These are phyloP conservation scores for Furcifer pardalis DNA, from an alignment of 2,797 vertebrate genomes.

Conservation along the genomic window DNA sequence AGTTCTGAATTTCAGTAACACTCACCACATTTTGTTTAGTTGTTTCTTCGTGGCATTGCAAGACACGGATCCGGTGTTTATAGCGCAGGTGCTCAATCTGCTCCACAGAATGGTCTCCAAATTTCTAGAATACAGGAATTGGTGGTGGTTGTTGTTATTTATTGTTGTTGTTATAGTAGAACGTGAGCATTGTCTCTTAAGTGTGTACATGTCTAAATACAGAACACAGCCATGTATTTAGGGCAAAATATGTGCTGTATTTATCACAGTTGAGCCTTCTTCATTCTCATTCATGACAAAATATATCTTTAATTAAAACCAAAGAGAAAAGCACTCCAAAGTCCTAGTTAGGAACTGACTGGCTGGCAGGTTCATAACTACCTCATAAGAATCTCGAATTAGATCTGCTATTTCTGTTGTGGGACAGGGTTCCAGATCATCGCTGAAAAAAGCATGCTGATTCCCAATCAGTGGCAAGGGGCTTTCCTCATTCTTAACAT, in stretches of 20 bases:
- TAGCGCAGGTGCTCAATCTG: constrained; percentile 91
- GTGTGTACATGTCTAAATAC: background rate
- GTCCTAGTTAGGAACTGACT: background rate
- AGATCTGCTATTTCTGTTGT: constrained; percentile 86
- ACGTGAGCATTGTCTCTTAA: background rate
- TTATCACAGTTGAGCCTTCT: too few species aligned
- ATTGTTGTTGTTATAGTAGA: background rate
- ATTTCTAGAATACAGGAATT: constrained; percentile 80
- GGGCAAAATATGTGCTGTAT: background rate
- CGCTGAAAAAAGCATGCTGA: constrained; percentile 73
- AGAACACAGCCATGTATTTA: background rate
- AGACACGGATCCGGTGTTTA: constrained; percentile 89
- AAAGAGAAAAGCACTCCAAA: background rate
- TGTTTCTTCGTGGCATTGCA: constrained; percentile 92
- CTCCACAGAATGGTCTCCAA: constrained; percentile 88
- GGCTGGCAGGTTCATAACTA: constrained; percentile 54
- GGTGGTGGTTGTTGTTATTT: too few species aligned
- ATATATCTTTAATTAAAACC: background rate
- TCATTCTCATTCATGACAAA: background rate
- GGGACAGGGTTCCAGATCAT: constrained; percentile 69
- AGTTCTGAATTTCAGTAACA: background rate
- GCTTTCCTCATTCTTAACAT: constrained; percentile 84
- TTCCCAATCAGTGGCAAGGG: constrained; percentile 74
- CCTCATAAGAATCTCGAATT: constrained; percentile 90
- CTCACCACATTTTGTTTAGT: constrained; percentile 93